Evolutionary conservation across 2,888 invertebrate genomes (phyloP), one percentile per base, ranked within the genome.

Genomic region (Bhutanitis thaidina): DNA sequence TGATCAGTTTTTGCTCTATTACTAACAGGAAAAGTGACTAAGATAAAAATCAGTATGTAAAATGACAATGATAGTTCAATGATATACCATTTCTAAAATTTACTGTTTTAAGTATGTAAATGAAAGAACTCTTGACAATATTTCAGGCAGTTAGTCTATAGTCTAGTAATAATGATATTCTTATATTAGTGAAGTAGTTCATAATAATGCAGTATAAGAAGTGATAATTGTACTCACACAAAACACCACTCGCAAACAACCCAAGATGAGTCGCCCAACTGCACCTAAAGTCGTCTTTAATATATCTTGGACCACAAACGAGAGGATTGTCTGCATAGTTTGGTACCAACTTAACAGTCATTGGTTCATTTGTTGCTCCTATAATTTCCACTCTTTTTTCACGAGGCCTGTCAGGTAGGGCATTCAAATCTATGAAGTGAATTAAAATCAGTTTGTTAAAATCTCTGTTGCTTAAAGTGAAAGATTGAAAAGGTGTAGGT

Each of bases 281-380:
- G 55, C 93, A 86, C 54, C 88, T 90, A 36, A 97, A 79, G 75
- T 97, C 96, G 16, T 91, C 71, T 0, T 81, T 70, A 65, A 93
- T 91, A 74, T 96, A 96, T 53, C 95, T 87, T 0, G 94, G 94
- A 0, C 97, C 97, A 53, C 93, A 92, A 3, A 94, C 93, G 36
- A 95, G 69, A 0, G 94, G 91, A 78, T 95, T 87, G 72, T 96
- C 96, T 0, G 95, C 93, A 62, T 92, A 93, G 80, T 93, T 95
- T 0, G 92, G 90, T 7, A 91, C 87, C 3, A 93, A 83, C 16
- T 86, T 77, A 0, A 96, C 91, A 8, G 80, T 67, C 88, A 89
- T 83, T 0, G 90, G 77, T 37, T 90, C 84, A 54, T 90, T 91
- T 0, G 94, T 93, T 29, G 92, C 83, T 0, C 94, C 93, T 48